Percentiles rank a stretch among this genome's conserved stretches.
These are phyloP conservation scores for Sinodicranocentrus sp. DNA, from an alignment of 2,888 invertebrate genomes.

Conservation along the genomic window DNA sequence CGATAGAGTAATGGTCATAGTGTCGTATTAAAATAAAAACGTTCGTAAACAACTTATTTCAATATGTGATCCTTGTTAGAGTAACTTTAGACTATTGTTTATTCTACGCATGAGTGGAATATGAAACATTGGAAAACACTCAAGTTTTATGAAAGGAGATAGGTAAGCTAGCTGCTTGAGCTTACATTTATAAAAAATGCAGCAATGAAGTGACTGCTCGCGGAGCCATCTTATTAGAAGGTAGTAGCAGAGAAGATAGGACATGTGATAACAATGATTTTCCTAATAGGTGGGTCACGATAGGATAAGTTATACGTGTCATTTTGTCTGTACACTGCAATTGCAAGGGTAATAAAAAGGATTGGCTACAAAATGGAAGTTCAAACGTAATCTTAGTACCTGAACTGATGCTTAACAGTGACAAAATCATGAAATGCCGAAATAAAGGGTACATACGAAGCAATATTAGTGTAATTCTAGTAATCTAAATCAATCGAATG, in stretches of 20 bases:
- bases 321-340: not conserved
- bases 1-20: not conserved
- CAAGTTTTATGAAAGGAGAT: constrained; percentile 4
- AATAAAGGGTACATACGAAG: no score
- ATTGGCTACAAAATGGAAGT: not conserved
- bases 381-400: no score
- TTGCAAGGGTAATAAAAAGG: no score
- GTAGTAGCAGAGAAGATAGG: not conserved
- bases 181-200: not conserved
- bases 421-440: no score
- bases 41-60: not conserved
- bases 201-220: not conserved
- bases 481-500: no score
- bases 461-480: no score
- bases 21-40: no score
- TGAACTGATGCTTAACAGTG: no score
- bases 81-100: not conserved
- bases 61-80: not conserved
- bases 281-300: constrained; percentile 24
- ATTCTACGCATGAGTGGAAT: not conserved
- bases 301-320: not conserved
- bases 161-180: not conserved
- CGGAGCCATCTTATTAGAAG: not conserved
- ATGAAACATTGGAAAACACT: constrained; percentile 6
- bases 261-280: not conserved